These are phyloP conservation scores for Anser brachyrhynchus DNA, from an alignment of 2,113 vertebrate species.

Conservation along the genomic window DNA sequence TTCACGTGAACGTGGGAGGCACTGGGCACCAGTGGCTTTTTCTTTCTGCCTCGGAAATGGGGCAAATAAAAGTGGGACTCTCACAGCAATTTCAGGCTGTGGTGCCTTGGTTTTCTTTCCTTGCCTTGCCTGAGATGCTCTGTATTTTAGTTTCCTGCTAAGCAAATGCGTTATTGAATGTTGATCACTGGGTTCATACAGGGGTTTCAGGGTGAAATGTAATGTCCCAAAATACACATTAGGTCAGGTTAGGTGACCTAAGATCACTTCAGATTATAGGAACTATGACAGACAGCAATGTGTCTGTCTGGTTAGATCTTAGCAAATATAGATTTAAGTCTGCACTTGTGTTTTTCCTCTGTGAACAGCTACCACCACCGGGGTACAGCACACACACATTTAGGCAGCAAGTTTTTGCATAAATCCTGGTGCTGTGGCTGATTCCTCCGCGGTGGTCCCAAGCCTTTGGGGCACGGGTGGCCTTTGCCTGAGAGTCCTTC, in stretches of 20 bases:
- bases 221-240: conserved; percentile 1
- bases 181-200: background rate
- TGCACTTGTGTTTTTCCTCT: background rate
- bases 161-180: background rate
- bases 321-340: background rate
- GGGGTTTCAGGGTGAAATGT: background rate
- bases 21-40: background rate
- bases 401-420: background rate
- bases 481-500: background rate
- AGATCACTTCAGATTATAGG: background rate
- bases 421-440: background rate
- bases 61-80: background rate
- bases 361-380: background rate
- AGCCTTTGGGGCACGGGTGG: background rate
- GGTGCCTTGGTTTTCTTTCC: background rate
- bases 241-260: background rate
- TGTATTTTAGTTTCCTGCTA: background rate
- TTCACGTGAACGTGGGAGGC: background rate
- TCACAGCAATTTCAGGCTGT: background rate
- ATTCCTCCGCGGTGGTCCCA: background rate
- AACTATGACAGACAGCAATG: background rate
- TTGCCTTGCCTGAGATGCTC: background rate
- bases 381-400: background rate
- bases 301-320: background rate
- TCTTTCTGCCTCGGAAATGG: background rate